phyloP scores from a whole-genome alignment of 2,113 vertebrate species.

The Colinus virginianus region DNA sequence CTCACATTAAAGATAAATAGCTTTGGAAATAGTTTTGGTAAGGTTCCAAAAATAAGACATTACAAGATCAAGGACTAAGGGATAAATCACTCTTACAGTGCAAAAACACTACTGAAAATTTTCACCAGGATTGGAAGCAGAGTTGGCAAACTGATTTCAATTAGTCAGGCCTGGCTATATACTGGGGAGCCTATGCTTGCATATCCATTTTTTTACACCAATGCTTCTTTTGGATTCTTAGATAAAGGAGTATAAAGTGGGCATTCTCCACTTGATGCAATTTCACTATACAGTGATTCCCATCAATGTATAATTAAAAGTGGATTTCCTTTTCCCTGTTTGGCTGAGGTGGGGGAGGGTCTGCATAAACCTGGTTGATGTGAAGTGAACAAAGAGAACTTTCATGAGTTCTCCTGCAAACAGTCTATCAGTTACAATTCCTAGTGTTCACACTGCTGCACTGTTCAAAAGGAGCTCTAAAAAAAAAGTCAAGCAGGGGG shows the following conservation, averaged over 20 bases:
- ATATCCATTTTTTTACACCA: conserved; percentile 58
- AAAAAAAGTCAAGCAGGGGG: conserved; percentile 85
- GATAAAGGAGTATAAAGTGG: conserved; percentile 77
- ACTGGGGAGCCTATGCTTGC: conserved; percentile 42
- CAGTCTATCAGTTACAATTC: conserved; percentile 86
- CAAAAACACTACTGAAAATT: conserved; percentile 16
- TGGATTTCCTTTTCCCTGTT: conserved; percentile 83
- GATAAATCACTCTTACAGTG: background rate
- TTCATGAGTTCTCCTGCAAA: conserved; percentile 82
- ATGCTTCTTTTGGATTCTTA: conserved; percentile 63
- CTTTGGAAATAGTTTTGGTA: fast-evolving
- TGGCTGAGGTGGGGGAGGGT: conserved; percentile 70
- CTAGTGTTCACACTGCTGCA: conserved; percentile 78
- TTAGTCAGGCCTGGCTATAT: conserved; percentile 51
- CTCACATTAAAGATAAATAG: background rate
- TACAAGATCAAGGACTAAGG: background rate
- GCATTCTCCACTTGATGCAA: conserved; percentile 76
- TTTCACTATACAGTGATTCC: conserved; percentile 79
- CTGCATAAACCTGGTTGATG: conserved; percentile 78
- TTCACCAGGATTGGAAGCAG: conserved; percentile 29
- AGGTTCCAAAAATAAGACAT: background rate
- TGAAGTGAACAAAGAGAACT: conserved; percentile 82
- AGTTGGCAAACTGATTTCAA: conserved; percentile 52
- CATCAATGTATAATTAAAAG: conserved; percentile 86
- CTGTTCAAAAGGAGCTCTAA: conserved; percentile 80